These are phyloP conservation scores for Centropyge bicolor DNA, from an alignment of 2,797 vertebrate genomes.

Conservation along the genomic window DNA sequence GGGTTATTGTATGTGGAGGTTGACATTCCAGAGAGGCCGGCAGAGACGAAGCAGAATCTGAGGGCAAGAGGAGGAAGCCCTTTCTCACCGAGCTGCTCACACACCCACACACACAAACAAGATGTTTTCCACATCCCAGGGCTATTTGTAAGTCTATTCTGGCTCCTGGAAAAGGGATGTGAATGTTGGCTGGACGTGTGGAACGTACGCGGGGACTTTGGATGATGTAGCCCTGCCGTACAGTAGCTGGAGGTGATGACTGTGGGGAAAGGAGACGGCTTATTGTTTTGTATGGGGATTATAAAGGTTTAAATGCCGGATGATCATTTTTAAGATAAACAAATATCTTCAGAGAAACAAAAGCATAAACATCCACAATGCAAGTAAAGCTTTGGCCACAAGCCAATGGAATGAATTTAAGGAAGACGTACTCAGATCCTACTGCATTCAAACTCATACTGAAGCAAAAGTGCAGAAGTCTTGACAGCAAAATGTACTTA, in stretches of 20 bases:
- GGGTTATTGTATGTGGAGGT: constrained; percentile 56
- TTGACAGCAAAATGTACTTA: neutral
- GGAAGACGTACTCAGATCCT: neutral
- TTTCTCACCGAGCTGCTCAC: constrained; percentile 54
- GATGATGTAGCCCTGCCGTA: constrained; percentile 57
- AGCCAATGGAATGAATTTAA: neutral
- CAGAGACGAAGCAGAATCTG: constrained; percentile 61
- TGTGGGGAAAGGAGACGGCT: constrained; percentile 4
- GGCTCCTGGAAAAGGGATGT: constrained; percentile 75
- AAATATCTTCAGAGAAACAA: neutral
- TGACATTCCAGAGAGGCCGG: constrained; percentile 75
- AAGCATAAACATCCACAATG: neutral
- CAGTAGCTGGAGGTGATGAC: constrained; percentile 39
- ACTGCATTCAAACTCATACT: neutral
- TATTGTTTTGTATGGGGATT: constrained; percentile 12
- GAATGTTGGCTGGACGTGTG: constrained; percentile 66
- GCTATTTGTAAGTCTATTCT: constrained; percentile 76
- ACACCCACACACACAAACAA: constrained; percentile 58
- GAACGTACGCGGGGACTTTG: constrained; percentile 54
- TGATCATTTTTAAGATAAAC: neutral
- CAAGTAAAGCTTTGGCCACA: neutral
- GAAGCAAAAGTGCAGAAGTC: neutral
- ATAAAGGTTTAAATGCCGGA: constrained; percentile 8
- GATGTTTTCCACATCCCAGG: constrained; percentile 75
- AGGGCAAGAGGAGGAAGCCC: constrained; percentile 74